phyloP scores from a whole-genome alignment of 2,797 vertebrate species.

The Galagoides demidoff region DNA sequence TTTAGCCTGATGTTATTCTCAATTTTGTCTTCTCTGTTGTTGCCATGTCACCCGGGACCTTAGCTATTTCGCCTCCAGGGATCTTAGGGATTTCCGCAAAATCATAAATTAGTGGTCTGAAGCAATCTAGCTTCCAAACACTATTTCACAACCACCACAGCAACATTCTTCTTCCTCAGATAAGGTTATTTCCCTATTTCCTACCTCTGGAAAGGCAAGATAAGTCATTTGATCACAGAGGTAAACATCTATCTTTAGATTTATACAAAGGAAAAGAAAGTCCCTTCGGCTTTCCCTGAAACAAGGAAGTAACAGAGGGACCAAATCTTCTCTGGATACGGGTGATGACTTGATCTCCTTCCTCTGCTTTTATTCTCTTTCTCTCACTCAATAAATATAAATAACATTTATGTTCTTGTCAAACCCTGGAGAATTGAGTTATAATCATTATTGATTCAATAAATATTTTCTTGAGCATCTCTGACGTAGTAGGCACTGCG shows the following conservation, averaged over 20 bases:
- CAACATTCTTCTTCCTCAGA: not conserved
- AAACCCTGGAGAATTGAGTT: not conserved
- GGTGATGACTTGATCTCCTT: not conserved
- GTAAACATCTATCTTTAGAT: not conserved
- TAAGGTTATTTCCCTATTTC: not conserved
- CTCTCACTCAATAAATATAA: not conserved
- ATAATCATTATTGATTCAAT: slow-evolving; percentile 40
- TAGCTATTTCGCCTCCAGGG: slow-evolving; percentile 15
- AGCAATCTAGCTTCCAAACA: slow-evolving; percentile 36
- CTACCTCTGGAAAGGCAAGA: not conserved
- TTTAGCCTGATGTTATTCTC: slow-evolving; percentile 8
- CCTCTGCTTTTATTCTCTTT: slow-evolving; percentile 33
- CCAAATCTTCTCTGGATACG: not conserved
- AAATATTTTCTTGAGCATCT: slow-evolving; percentile 25
- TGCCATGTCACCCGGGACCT: not conserved
- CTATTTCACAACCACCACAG: not conserved
- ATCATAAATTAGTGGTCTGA: slow-evolving; percentile 22
- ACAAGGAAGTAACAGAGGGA: not conserved
- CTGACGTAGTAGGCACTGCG: not conserved
- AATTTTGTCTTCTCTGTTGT: not conserved
- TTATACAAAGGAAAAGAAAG: not conserved
- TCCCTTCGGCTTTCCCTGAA: slow-evolving; percentile 39
- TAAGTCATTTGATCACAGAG: slow-evolving; percentile 41
- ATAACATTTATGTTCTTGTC: not conserved
- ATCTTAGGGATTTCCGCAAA: slow-evolving; percentile 39